These are phyloP conservation scores for Phragmatobia fuliginosa DNA, from an alignment of 2,888 invertebrate genomes.

Conservation along the genomic window DNA sequence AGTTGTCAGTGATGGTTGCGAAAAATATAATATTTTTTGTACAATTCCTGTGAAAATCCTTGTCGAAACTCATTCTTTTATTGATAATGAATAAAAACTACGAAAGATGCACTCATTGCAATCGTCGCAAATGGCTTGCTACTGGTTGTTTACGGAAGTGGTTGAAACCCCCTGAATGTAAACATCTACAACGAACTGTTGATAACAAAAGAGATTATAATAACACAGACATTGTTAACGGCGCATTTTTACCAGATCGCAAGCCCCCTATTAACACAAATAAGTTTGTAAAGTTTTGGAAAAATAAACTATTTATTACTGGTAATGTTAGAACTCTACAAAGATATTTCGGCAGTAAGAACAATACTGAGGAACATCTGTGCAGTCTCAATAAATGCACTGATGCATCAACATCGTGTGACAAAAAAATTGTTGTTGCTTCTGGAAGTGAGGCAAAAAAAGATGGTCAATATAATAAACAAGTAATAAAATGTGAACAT, in stretches of 20 bases:
- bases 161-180: slow-evolving; percentile 84
- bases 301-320: slow-evolving; percentile 79
- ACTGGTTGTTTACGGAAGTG: slow-evolving; percentile 82
- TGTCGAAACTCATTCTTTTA: slow-evolving; percentile 31
- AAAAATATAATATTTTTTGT: slow-evolving; percentile 32
- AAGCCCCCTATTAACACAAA: slow-evolving; percentile 73
- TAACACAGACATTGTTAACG: slow-evolving; percentile 77
- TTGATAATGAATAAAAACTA: slow-evolving; percentile 80
- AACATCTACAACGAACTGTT: slow-evolving; percentile 81
- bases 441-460: slow-evolving; percentile 66
- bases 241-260: slow-evolving; percentile 76
- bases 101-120: slow-evolving; percentile 81
- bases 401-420: slow-evolving; percentile 70
- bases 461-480: slow-evolving; percentile 66
- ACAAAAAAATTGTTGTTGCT: slow-evolving; percentile 58
- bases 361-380: slow-evolving; percentile 67
- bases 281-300: slow-evolving; percentile 83
- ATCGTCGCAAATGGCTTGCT: slow-evolving; percentile 81
- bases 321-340: slow-evolving; percentile 80
- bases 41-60: slow-evolving; percentile 21
- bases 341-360: slow-evolving; percentile 79
- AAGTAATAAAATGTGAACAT: slow-evolving; percentile 75
- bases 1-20: slow-evolving; percentile 32
- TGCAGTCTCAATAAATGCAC: slow-evolving; percentile 67
- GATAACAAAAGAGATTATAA: slow-evolving; percentile 79